Percentiles rank a stretch among this genome's conserved stretches.
Conservation (phyloP, 30 jellyfish, hydroid and myxozoan genomes). For the Cassiopea xamachana region DNA sequence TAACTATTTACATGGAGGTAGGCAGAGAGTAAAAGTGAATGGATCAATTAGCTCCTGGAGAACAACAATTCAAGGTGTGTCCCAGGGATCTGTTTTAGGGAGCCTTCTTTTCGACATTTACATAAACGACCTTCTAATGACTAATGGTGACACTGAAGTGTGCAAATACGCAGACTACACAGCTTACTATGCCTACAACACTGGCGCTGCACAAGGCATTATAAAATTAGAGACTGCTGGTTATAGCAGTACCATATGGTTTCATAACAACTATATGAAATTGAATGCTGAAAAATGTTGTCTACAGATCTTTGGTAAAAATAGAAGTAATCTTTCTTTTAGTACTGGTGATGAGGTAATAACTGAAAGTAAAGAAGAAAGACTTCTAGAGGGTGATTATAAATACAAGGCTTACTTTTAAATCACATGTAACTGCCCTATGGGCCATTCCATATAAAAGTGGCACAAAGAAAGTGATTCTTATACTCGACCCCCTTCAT, state of each 20-base stretch:
- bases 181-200: neutral
- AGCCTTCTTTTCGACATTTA: neutral
- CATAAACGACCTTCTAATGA: neutral
- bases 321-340: no score
- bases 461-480: no score
- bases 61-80: neutral
- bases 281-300: no score
- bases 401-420: no score
- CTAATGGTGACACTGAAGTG: neutral
- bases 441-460: no score
- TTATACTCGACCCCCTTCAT: no score
- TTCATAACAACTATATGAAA: no score
- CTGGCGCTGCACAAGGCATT: neutral
- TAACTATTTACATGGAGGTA: neutral
- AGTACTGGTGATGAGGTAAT: no score
- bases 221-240: neutral
- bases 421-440: no score
- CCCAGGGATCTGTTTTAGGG: neutral
- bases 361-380: no score
- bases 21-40: neutral
- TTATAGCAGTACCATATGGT: neutral
- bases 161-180: neutral
- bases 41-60: neutral
- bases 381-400: no score
- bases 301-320: no score